phyloP scores from a whole-genome alignment of 53 echinoderm and acorn worm genomes.

The Paracentrotus lividus region DNA sequence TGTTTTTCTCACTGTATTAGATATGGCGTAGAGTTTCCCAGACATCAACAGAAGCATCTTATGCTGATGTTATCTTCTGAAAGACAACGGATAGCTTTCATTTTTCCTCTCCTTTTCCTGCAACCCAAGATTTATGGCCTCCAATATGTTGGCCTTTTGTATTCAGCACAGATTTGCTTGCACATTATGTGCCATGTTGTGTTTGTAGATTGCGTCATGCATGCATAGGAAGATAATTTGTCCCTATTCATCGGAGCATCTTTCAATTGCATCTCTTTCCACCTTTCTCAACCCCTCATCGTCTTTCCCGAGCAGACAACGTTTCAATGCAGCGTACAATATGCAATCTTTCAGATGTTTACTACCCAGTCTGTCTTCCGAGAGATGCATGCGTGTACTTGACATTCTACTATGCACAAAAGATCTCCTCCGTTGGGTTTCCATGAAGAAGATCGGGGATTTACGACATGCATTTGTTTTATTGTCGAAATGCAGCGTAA shows the following conservation, averaged over 20 bases:
- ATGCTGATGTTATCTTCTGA: constrained; percentile 34
- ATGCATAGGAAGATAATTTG: constrained; percentile 64
- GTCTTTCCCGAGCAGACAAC: constrained; percentile 55
- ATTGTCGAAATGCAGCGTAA: constrained; percentile 47
- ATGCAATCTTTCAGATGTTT: constrained; percentile 55
- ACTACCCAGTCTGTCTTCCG: background rate
- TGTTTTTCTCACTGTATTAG: background rate
- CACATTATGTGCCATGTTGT: constrained; percentile 46
- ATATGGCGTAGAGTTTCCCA: background rate
- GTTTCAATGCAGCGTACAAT: constrained; percentile 10
- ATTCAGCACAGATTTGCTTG: constrained; percentile 64
- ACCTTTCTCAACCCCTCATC: constrained; percentile 34
- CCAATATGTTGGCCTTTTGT: constrained; percentile 62
- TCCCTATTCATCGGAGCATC: constrained; percentile 64
- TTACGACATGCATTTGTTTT: constrained; percentile 57
- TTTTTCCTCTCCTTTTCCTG: constrained; percentile 45
- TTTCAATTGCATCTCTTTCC: constrained; percentile 31
- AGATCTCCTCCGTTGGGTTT: constrained; percentile 54
- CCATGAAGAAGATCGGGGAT: constrained; percentile 52
- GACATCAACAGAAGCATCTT: constrained; percentile 44
- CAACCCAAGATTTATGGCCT: constrained; percentile 67
- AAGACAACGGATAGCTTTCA: constrained; percentile 4
- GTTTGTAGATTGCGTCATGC: constrained; percentile 55
- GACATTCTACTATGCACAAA: constrained; percentile 50
- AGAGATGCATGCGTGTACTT: constrained; percentile 33